Conservation (phyloP, 1,140 invertebrate species). For the Sycophila sp. region DNA sequence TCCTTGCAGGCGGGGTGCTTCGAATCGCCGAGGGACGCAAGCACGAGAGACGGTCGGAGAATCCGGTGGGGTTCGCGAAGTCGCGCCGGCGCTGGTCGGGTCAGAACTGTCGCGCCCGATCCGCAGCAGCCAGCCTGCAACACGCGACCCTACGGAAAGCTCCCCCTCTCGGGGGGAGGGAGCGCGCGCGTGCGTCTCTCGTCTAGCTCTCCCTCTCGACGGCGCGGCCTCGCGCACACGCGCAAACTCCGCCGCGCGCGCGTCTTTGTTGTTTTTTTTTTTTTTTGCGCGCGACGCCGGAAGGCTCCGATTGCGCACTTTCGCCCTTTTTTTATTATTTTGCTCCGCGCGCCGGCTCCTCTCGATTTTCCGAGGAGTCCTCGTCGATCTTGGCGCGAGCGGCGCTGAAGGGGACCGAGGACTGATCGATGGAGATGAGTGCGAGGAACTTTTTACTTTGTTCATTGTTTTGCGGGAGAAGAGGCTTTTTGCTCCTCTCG, state of each 20-base stretch:
- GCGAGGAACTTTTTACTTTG: neutral
- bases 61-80: no score
- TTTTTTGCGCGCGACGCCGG: neutral
- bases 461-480: neutral
- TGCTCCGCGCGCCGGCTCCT: neutral
- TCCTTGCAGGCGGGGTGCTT: no score
- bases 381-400: no score
- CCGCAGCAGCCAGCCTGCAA: slow-evolving; percentile 65
- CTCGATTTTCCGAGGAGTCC: slow-evolving; percentile 5
- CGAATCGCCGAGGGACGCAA: no score
- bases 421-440: no score
- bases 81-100: slow-evolving; percentile 57
- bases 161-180: slow-evolving; percentile 33
- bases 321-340: slow-evolving; percentile 31
- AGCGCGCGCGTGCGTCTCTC: neutral
- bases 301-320: no score
- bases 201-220: slow-evolving; percentile 39
- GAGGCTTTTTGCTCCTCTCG: no score
- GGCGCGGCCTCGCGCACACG: slow-evolving; percentile 15
- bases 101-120: slow-evolving; percentile 66
- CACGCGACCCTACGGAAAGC: slow-evolving; percentile 51
- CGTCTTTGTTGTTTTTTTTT: neutral
- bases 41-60: no score
- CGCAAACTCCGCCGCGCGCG: slow-evolving; percentile 14
- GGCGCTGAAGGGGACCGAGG: no score